Conservation (phyloP, 2,888 invertebrate species). For the Dascillus cervinus region DNA sequence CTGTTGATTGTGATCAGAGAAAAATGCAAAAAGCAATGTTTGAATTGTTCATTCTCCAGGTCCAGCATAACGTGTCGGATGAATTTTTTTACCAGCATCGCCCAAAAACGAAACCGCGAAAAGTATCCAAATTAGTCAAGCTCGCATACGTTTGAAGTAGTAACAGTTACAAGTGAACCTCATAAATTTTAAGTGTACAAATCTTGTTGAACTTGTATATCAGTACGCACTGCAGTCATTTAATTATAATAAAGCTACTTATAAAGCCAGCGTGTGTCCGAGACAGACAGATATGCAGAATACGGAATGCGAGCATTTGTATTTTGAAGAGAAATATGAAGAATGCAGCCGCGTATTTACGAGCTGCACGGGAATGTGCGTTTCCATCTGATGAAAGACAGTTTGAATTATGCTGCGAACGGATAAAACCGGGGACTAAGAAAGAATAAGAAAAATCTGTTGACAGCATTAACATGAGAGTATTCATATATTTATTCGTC, state of each 20-base stretch:
- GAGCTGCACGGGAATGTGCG: slow-evolving; percentile 18
- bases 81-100: too few relatives aligned
- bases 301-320: slow-evolving; percentile 14
- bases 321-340: slow-evolving; percentile 19
- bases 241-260: slow-evolving; percentile 9
- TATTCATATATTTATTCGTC: slow-evolving; percentile 7
- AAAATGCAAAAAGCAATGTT: too few relatives aligned
- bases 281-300: slow-evolving; percentile 14
- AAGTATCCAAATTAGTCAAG: too few relatives aligned
- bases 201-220: slow-evolving; percentile 7
- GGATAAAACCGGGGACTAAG: slow-evolving; percentile 6
- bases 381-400: slow-evolving; percentile 17
- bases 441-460: slow-evolving; percentile 18
- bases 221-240: slow-evolving; percentile 9
- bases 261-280: slow-evolving; percentile 10
- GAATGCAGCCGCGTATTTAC: slow-evolving; percentile 20
- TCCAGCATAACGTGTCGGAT: too few relatives aligned
- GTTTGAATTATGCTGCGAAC: slow-evolving; percentile 13
- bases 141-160: too few relatives aligned
- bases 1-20: too few relatives aligned
- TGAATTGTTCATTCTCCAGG: too few relatives aligned
- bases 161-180: slow-evolving; percentile 9
- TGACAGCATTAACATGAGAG: slow-evolving; percentile 22
- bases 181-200: slow-evolving; percentile 6
- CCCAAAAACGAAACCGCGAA: too few relatives aligned